Evolutionary conservation across 1,140 invertebrate genomes (phyloP), one percentile per base, ranked within the genome.

Genomic region (Trichonephila clavipes): DNA sequence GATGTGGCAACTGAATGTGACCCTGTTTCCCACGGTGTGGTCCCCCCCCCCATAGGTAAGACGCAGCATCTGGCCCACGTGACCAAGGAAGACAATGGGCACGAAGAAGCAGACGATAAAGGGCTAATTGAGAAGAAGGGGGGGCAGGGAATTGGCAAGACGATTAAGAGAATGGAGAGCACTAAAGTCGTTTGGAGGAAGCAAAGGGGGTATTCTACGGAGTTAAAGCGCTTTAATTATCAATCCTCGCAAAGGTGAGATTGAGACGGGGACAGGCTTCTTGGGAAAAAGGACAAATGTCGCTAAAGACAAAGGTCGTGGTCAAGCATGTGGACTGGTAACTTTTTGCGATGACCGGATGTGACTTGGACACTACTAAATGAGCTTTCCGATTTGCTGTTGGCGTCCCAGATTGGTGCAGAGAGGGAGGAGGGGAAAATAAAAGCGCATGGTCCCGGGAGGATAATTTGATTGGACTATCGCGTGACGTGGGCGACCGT

Each of bases 1-100:
- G 88, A 91, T 91, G 89, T 91, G 89, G 72, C 72, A 91, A 91
- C 89, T 64, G 89, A 91, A 34, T 83, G 59, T 91, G 89, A 83
- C 89, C 89, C 89, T 64, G 24, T 91, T 91, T 91, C 89, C 89
- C 89, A 83, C 89, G 89, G 89, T 91, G 81, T 44, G 44, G 16
- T 51, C 28, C 72, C 69, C n/a, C 51, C 72, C 88, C 88, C 69
- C 24, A 14, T 72, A 66, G 24, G 28, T 62, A 88, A 88, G 89
- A 91, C 21, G 88, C 85, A n/a, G 28, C 85, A 87, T 87, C 85
- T 87, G 64, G 62, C 24, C 64, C 64, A 14, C 64, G 24, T 24
- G 21, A 58, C 64, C 12, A 6, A 59, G 62, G 89, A 28, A 34
- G 51, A 58, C 40, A 24, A 7, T 61, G 83, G 89, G 83, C 89